These are phyloP conservation scores for Perodicticus potto DNA, from an alignment of 2,797 vertebrate genomes.

Conservation along the genomic window DNA sequence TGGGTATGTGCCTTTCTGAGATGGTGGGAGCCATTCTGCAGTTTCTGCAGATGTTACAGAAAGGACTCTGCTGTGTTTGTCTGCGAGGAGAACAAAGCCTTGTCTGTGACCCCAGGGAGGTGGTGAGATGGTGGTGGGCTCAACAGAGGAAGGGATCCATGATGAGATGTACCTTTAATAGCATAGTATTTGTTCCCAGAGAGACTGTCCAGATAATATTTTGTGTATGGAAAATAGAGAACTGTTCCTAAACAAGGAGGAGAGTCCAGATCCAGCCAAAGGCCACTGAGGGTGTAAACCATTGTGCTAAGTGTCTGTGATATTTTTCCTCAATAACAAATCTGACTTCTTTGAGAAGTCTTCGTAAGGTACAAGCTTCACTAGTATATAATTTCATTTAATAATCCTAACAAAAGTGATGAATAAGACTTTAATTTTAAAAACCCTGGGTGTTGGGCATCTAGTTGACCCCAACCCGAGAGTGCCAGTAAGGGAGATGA, in stretches of 20 bases:
- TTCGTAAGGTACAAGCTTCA: background rate
- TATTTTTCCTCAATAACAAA: background rate
- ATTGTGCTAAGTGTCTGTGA: background rate
- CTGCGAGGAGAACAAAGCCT: background rate
- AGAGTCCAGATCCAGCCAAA: background rate
- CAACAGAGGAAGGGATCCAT: background rate
- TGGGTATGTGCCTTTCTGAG: background rate
- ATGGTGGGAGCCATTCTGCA: background rate
- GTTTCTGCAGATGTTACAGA: background rate
- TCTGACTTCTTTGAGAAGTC: background rate
- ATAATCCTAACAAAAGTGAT: background rate
- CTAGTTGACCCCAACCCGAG: too few species aligned
- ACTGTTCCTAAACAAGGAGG: background rate
- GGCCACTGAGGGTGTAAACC: background rate
- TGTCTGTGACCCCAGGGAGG: background rate
- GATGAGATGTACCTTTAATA: background rate
- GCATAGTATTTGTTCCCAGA: background rate
- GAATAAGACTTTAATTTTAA: background rate
- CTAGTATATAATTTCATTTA: background rate
- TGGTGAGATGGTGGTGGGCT: background rate
- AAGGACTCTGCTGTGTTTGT: background rate
- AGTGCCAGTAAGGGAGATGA: too few species aligned
- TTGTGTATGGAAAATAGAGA: background rate
- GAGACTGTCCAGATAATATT: background rate
- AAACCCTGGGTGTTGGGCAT: background rate